Percentiles rank a stretch among this genome's conserved stretches.
Evolutionary conservation across 2,888 invertebrate species (phyloP).

Genomic region (Nebria brevicollis): DNA sequence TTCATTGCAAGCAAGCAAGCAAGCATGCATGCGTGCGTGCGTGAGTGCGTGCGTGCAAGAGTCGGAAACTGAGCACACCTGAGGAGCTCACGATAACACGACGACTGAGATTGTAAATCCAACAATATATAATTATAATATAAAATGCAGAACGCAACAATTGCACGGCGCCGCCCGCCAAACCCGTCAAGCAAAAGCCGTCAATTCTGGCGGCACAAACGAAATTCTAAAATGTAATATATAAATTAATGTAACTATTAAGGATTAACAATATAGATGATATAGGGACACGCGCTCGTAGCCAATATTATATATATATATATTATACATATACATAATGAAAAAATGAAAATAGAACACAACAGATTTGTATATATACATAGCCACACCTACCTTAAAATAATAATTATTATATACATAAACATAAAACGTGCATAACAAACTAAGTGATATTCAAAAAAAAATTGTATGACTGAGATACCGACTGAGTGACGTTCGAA

Average conservation of each 20-base stretch:
- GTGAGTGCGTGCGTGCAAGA: not conserved
- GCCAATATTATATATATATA: slow-evolving; percentile 50
- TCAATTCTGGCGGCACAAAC: slow-evolving; percentile 54
- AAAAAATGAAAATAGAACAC: slow-evolving; percentile 45
- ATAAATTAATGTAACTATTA: slow-evolving; percentile 58
- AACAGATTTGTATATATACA: slow-evolving; percentile 47
- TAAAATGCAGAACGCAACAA: slow-evolving; percentile 3
- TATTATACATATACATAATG: slow-evolving; percentile 44
- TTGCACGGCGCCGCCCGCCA: slow-evolving; percentile 34
- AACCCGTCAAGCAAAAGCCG: slow-evolving; percentile 43
- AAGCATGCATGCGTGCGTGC: not conserved
- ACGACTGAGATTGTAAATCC: not conserved
- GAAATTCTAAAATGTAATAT: slow-evolving; percentile 65
- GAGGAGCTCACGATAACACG: not conserved
- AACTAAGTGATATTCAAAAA: slow-evolving; percentile 46
- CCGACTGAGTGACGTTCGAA: slow-evolving; percentile 41
- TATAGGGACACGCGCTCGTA: slow-evolving; percentile 61
- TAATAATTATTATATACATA: slow-evolving; percentile 25
- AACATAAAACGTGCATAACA: slow-evolving; percentile 42
- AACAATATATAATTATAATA: not conserved
- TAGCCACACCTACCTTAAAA: slow-evolving; percentile 45
- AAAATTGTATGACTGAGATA: slow-evolving; percentile 42
- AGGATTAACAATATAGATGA: slow-evolving; percentile 56
- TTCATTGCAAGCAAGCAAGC: not conserved
- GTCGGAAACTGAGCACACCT: not conserved